Percentiles rank a stretch among this genome's conserved stretches.
phyloP scores from a whole-genome alignment of 2,888 invertebrate species.

The Nemapogon koenigi region DNA sequence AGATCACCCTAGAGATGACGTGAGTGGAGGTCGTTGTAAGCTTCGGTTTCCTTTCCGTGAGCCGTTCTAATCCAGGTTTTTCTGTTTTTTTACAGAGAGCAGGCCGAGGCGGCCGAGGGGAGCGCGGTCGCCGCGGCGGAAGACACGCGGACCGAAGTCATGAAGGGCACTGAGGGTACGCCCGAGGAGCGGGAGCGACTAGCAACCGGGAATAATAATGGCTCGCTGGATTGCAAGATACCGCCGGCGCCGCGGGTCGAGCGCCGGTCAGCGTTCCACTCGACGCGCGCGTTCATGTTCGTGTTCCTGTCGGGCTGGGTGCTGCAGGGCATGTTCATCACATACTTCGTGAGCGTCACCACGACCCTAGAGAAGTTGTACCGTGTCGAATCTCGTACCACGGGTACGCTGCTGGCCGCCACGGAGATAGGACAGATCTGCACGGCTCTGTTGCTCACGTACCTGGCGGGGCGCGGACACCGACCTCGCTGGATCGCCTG shows the following conservation, averaged over 20 bases:
- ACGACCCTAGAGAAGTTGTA: conserved; percentile 93
- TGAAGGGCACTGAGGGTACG: conserved; percentile 59
- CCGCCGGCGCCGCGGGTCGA: conserved; percentile 71
- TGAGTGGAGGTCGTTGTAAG: too few relatives aligned
- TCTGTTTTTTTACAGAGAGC: conserved; percentile 46
- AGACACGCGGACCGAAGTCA: conserved; percentile 44
- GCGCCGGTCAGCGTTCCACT: conserved; percentile 74
- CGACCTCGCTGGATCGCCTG: conserved; percentile 93
- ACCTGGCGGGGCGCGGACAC: conserved; percentile 91
- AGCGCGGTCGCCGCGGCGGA: conserved; percentile 43
- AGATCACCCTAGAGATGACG: too few relatives aligned
- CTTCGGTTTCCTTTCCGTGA: too few relatives aligned
- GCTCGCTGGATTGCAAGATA: conserved; percentile 76
- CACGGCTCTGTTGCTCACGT: conserved; percentile 85
- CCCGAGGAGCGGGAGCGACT: conserved; percentile 56
- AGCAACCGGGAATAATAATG: conserved; percentile 71
- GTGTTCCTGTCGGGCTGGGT: conserved; percentile 90
- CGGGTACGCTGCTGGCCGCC: conserved; percentile 87
- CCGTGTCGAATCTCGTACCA: conserved; percentile 90
- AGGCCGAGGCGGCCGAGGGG: conserved; percentile 39
- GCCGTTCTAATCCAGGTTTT: conserved; percentile 28
- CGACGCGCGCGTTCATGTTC: conserved; percentile 87
- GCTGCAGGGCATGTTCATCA: conserved; percentile 89
- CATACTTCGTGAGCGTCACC: conserved; percentile 92
- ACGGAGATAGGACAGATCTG: conserved; percentile 94